These are phyloP conservation scores for Stegostoma tigrinum DNA, from an alignment of 2,113 vertebrate species.

Conservation along the genomic window DNA sequence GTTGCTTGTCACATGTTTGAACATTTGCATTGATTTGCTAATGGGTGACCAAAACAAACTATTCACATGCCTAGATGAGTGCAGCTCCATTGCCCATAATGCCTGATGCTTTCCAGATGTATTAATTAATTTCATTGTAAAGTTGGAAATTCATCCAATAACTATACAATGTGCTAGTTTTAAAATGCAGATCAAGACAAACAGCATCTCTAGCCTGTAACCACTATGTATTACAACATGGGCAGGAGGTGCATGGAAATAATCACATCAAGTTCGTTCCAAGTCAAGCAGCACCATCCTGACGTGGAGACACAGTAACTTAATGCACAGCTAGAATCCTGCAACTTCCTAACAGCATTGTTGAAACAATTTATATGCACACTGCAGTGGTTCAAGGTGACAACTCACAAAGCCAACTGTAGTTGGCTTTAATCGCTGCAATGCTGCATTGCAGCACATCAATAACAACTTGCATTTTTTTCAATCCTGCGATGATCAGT, in stretches of 20 bases:
- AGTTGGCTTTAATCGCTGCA: not conserved
- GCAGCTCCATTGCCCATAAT: not conserved
- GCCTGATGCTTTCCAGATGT: not conserved
- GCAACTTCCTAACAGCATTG: not conserved
- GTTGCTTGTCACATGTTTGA: not conserved
- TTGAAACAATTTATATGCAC: not conserved
- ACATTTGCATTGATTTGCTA: not conserved
- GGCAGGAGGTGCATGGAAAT: not conserved
- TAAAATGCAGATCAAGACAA: no score
- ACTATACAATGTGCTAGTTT: not conserved
- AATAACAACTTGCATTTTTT: not conserved
- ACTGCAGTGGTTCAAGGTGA: not conserved
- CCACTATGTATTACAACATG: not conserved
- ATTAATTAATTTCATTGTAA: not conserved
- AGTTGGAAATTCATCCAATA: not conserved
- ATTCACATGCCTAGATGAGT: not conserved
- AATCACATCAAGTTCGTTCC: not conserved
- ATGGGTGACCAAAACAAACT: not conserved
- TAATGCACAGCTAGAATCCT: not conserved
- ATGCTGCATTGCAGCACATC: not conserved
- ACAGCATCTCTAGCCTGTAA: not conserved
- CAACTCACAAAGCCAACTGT: not conserved
- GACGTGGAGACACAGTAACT: not conserved
- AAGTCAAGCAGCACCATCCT: not conserved
- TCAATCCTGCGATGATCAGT: not conserved